These are phyloP conservation scores for Coracopsis vasa DNA, from an alignment of 2,113 vertebrate genomes.

Conservation along the genomic window DNA sequence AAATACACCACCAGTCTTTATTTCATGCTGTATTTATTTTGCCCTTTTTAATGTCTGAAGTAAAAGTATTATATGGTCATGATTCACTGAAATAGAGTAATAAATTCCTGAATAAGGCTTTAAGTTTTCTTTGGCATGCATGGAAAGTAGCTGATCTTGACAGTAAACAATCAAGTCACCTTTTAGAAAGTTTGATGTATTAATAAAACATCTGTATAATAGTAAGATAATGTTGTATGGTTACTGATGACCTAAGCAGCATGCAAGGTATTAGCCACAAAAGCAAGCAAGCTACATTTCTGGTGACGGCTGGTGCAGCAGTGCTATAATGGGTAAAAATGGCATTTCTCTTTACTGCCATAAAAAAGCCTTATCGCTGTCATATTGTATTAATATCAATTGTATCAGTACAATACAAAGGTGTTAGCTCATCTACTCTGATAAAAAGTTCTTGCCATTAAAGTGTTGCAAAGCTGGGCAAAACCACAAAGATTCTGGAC, in stretches of 20 bases:
- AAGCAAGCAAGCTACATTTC: background rate
- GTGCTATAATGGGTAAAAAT: background rate
- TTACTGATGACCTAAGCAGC: background rate
- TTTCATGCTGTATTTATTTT: conserved; percentile 18
- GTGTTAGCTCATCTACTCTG: background rate
- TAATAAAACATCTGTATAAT: background rate
- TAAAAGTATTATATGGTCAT: background rate
- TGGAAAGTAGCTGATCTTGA: background rate
- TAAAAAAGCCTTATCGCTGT: background rate
- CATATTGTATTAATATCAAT: conserved; percentile 15
- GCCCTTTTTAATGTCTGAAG: background rate
- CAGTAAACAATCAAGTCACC: background rate
- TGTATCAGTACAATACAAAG: background rate
- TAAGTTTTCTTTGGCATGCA: background rate
- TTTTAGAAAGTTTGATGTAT: conserved; percentile 20
- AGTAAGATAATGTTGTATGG: background rate
- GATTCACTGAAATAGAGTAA: background rate
- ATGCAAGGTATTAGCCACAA: background rate
- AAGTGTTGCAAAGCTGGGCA: conserved; percentile 13
- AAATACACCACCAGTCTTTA: background rate
- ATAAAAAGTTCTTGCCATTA: background rate
- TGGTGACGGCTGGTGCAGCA: background rate
- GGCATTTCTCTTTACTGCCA: background rate
- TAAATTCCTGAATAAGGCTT: background rate
- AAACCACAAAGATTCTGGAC: background rate